These are phyloP conservation scores for Eilema griseolum DNA, from an alignment of 2,888 invertebrate species.

Conservation along the genomic window DNA sequence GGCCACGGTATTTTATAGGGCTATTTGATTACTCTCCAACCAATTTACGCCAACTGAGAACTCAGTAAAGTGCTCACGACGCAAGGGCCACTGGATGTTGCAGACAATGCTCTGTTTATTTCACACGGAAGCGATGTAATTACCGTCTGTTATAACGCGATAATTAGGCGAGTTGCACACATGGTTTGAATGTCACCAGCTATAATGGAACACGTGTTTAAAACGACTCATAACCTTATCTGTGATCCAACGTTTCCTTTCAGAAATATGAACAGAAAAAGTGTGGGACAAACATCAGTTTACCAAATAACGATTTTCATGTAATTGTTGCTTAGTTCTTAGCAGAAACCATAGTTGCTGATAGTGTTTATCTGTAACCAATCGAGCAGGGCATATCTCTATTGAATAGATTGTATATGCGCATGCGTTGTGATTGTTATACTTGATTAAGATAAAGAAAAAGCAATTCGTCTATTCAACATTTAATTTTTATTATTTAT, in stretches of 20 bases:
- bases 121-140: slow-evolving; percentile 35
- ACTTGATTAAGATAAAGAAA: slow-evolving; percentile 9
- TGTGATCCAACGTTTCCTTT: slow-evolving; percentile 25
- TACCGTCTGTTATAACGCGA: slow-evolving; percentile 36
- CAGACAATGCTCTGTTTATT: slow-evolving; percentile 23
- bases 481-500: neutral
- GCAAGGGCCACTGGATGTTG: neutral
- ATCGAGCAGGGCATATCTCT: slow-evolving; percentile 12
- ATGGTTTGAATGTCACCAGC: slow-evolving; percentile 47
- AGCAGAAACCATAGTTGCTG: neutral
- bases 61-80: slow-evolving; percentile 13
- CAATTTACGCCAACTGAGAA: slow-evolving; percentile 26
- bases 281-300: slow-evolving; percentile 23
- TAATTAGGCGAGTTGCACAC: slow-evolving; percentile 50
- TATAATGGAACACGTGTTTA: slow-evolving; percentile 50
- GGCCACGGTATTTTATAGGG: too few relatives aligned
- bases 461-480: neutral
- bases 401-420: slow-evolving; percentile 13
- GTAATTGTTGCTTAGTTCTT: neutral
- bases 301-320: slow-evolving; percentile 6
- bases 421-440: neutral
- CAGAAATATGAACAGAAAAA: slow-evolving; percentile 30
- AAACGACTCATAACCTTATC: slow-evolving; percentile 43
- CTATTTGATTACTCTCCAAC: too few relatives aligned
- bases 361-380: slow-evolving; percentile 17